Evolutionary conservation across 2,113 vertebrate genomes (phyloP).

Genomic region (Capreolus pygargus): DNA sequence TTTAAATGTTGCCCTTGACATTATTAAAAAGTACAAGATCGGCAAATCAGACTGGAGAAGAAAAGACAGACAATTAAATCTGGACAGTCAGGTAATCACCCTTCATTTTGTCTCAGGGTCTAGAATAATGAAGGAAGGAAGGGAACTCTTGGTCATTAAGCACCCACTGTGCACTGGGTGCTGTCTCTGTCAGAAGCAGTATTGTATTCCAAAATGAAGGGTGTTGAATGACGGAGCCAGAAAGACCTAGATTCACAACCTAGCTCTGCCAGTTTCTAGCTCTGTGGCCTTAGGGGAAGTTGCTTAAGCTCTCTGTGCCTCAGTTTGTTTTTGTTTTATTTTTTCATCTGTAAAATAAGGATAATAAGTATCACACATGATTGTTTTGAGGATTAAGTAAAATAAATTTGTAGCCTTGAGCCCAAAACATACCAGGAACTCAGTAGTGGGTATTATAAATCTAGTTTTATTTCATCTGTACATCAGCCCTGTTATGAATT

Average conservation of each 20-base stretch:
- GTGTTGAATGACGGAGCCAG: neutral
- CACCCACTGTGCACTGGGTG: neutral
- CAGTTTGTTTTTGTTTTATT: neutral
- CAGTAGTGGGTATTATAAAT: neutral
- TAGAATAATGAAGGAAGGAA: neutral
- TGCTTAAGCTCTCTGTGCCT: neutral
- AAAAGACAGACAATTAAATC: slow-evolving; percentile 1
- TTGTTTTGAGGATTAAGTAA: slow-evolving; percentile 16
- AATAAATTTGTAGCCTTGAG: neutral
- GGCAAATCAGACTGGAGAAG: neutral
- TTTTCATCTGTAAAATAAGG: neutral
- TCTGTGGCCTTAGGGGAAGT: neutral
- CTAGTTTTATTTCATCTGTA: neutral
- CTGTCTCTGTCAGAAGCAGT: neutral
- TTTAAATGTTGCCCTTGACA: slow-evolving; percentile 46
- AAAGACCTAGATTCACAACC: neutral
- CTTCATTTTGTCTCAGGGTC: neutral
- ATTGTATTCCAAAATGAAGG: neutral
- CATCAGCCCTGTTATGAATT: neutral
- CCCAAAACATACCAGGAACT: neutral
- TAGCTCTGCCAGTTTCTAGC: neutral
- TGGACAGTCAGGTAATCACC: neutral
- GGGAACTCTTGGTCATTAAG: neutral
- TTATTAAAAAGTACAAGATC: slow-evolving; percentile 46
- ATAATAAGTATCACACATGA: neutral